These are phyloP conservation scores for Episyrphus balteatus DNA, from an alignment of 1,140 invertebrate species.

Conservation along the genomic window DNA sequence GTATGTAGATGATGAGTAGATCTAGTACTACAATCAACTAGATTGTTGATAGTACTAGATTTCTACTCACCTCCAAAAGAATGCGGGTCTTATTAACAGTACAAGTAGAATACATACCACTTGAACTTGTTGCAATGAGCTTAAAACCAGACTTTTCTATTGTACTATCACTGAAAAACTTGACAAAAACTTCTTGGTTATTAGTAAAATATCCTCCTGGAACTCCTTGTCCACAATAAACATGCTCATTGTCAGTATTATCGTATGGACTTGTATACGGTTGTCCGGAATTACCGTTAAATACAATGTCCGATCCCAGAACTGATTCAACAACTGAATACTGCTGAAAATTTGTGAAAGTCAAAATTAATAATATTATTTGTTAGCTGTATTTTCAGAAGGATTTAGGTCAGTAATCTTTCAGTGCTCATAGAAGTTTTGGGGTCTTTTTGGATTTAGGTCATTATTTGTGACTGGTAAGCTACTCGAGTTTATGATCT, in stretches of 20 bases:
- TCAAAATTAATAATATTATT: background rate
- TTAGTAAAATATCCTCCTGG: constrained; percentile 39
- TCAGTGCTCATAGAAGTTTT: too few species aligned
- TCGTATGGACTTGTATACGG: constrained; percentile 7
- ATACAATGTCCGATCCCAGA: constrained; percentile 17
- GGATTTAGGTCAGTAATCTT: too few species aligned
- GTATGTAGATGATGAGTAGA: too few species aligned
- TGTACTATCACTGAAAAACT: constrained; percentile 34
- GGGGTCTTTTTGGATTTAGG: too few species aligned
- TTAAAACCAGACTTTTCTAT: constrained; percentile 28
- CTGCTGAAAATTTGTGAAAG: constrained; percentile 9
- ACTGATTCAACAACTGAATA: constrained; percentile 17
- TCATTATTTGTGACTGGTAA: too few species aligned
- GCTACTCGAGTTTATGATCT: too few species aligned
- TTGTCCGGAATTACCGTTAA: constrained; percentile 10
- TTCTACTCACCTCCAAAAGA: too few species aligned
- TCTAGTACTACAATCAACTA: too few species aligned
- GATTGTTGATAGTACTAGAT: too few species aligned
- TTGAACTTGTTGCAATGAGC: constrained; percentile 26
- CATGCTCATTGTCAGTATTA: constrained; percentile 8
- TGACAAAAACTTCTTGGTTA: constrained; percentile 35
- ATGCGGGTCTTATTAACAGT: too few species aligned
- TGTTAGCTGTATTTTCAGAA: too few species aligned
- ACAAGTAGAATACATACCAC: constrained; percentile 9
- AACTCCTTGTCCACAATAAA: constrained; percentile 27